phyloP scores from a whole-genome alignment of 2,113 vertebrate species.

The Rhombomys opimus region DNA sequence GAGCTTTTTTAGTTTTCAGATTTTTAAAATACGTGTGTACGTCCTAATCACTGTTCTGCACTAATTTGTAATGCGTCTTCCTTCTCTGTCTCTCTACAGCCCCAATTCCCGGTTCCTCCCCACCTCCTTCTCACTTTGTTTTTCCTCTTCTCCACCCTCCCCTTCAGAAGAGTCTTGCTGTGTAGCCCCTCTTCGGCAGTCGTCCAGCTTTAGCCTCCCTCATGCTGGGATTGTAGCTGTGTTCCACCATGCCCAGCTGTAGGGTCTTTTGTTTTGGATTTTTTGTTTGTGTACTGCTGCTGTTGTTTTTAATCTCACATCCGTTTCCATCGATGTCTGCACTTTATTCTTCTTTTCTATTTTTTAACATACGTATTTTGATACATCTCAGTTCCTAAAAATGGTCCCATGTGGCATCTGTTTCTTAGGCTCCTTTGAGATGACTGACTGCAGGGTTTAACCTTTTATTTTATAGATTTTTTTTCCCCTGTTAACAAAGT shows the following conservation, averaged over 20 bases:
- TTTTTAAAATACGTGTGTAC: background rate
- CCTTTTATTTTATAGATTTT: constrained; percentile 40
- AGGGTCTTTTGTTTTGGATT: background rate
- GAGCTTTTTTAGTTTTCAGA: background rate
- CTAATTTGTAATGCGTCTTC: background rate
- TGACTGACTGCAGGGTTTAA: background rate
- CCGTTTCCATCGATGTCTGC: constrained; percentile 35
- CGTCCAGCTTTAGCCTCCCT: background rate
- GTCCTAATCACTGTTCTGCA: background rate
- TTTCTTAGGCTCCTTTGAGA: constrained; percentile 37
- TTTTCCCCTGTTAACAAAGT: background rate
- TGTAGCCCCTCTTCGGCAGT: background rate
- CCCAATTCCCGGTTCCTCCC: background rate
- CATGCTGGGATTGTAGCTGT: background rate
- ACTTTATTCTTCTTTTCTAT: constrained; percentile 3
- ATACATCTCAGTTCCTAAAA: constrained; percentile 38
- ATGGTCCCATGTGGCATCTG: background rate
- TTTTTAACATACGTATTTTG: background rate
- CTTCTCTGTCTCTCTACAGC: background rate
- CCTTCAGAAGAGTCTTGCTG: background rate
- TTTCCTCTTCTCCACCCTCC: background rate
- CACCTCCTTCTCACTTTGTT: background rate
- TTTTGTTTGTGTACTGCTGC: no score
- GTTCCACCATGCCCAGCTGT: background rate
- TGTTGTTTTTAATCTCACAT: constrained; percentile 9